Base-by-base conservation (phyloP, 2,888 invertebrate species). In the Willowsia nigromaculata region DNA sequence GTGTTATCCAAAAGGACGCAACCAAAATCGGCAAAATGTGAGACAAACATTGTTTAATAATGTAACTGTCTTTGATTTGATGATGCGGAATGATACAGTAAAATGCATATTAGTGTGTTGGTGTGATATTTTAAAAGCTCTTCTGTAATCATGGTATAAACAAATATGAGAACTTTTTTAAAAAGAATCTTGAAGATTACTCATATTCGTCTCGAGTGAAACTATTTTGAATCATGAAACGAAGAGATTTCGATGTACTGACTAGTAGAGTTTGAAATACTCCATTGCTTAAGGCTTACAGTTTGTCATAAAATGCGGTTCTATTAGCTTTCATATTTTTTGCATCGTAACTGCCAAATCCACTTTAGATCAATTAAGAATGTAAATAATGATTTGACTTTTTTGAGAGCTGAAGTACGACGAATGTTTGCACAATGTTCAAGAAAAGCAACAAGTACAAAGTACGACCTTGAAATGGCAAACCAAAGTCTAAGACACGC, bases 321-420 rank as follows among this genome's bases (percentile, higher is more conserved):
- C n/a, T n/a, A n/a, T n/a, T n/a, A 40, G 15, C 62, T 43, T 71
- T 68, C 37, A 27, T 50, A 1, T 22, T 47, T 33, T 56, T 56
- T 33, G 15, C 76, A 33, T 62, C 18, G 30, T 65, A 84, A 59
- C 65, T 65, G 81, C 37, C 81, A 81, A 6, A 50, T 37, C 78
- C 83, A 88, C 83, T 88, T 88, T 18, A 83, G 47, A 50, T 65
- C 83, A 83, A 88, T 88, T 88, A 88, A 83, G 53, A 83, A 25
- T 33, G 83, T 88, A 88, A 88, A 88, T 88, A 88, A 83, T 88
- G 82, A 83, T 40, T 83, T 82, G 71, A 56, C 18, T 53, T 11
- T 11, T 80, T 80, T 86, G 25, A n/a, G 25, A 27, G n/a, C 13
- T 65, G 33, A 65, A 7, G n/a, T 0, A n/a, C 13, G 25, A 22